Evolutionary conservation across 2,113 vertebrate genomes (phyloP).

Genomic region (Oryzias melastigma): DNA sequence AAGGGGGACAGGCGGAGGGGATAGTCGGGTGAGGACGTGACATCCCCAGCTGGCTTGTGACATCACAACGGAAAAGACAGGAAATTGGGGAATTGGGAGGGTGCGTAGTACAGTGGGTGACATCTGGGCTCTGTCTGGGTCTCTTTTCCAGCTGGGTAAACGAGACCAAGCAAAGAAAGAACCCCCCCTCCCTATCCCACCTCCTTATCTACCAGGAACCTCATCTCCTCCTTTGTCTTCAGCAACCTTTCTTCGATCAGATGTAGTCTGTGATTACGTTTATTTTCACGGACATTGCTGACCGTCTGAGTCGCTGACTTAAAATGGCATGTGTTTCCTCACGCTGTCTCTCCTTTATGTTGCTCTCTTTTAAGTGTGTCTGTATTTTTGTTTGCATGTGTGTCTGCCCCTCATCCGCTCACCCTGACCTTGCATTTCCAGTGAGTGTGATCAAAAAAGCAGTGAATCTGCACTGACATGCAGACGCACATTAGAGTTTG

Average conservation of each 20-base stretch:
- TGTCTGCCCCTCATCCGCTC: constrained; percentile 70
- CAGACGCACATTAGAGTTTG: constrained; percentile 17
- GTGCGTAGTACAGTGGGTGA: constrained; percentile 65
- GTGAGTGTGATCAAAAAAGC: constrained; percentile 55
- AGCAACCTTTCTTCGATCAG: constrained; percentile 29
- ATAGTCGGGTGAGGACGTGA: constrained; percentile 67
- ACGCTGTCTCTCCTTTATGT: constrained; percentile 49
- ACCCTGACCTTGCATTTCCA: constrained; percentile 38
- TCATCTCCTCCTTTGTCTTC: constrained; percentile 32
- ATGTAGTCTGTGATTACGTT: constrained; percentile 13
- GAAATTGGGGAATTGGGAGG: constrained; percentile 70
- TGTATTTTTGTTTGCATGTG: constrained; percentile 53
- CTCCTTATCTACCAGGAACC: constrained; percentile 20
- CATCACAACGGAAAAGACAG: constrained; percentile 72
- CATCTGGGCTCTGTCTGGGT: constrained; percentile 72
- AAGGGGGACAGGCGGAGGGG: constrained; percentile 27
- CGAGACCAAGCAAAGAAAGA: constrained; percentile 46
- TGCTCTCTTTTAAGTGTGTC: constrained; percentile 54
- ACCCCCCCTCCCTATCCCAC: constrained; percentile 13
- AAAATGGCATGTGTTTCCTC: constrained; percentile 73
- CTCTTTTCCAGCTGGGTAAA: constrained; percentile 77
- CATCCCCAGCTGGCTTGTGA: constrained; percentile 79
- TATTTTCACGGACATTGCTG: constrained; percentile 43
- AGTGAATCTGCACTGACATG: constrained; percentile 21
- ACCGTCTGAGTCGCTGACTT: constrained; percentile 41